Conservation (phyloP, 2,113 vertebrate species). For the Cyprinodon variegatus region DNA sequence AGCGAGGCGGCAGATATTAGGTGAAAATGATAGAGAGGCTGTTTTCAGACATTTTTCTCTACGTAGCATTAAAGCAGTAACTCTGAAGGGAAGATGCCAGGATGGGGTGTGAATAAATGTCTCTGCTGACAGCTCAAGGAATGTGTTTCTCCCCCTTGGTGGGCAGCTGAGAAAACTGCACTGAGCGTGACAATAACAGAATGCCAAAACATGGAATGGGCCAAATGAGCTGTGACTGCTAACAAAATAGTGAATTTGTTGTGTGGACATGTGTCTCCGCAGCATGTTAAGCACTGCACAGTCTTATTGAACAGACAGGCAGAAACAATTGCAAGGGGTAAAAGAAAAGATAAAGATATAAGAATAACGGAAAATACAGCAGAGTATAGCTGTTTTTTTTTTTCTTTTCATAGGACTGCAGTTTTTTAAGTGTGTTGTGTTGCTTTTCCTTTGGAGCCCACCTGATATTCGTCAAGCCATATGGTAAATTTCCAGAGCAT, state of each 20-base stretch:
- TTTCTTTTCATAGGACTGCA: conserved; percentile 22
- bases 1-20: conserved; percentile 6
- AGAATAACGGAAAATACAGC: conserved; percentile 20
- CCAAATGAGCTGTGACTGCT: conserved; percentile 74
- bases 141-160: conserved; percentile 48
- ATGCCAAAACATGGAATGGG: conserved; percentile 64
- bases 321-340: conserved; percentile 39
- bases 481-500: conserved; percentile 49
- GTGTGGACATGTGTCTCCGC: conserved; percentile 64
- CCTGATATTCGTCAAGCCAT: conserved; percentile 49
- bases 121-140: conserved; percentile 60
- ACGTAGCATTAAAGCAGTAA: conserved; percentile 22
- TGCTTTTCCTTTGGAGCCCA: conserved; percentile 30
- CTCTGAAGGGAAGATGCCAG: conserved; percentile 45
- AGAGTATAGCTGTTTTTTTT: conserved; percentile 4
- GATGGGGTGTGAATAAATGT: conserved; percentile 36
- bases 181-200: conserved; percentile 69
- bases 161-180: conserved; percentile 57
- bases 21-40: neutral
- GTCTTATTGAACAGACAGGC: conserved; percentile 30
- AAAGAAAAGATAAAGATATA: conserved; percentile 23
- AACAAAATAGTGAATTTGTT: conserved; percentile 66
- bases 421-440: conserved; percentile 12
- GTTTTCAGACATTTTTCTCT: conserved; percentile 24
- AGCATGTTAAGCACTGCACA: conserved; percentile 60